Evolutionary conservation across 2,797 vertebrate species (phyloP).

Genomic region (Aeoliscus strigatus): DNA sequence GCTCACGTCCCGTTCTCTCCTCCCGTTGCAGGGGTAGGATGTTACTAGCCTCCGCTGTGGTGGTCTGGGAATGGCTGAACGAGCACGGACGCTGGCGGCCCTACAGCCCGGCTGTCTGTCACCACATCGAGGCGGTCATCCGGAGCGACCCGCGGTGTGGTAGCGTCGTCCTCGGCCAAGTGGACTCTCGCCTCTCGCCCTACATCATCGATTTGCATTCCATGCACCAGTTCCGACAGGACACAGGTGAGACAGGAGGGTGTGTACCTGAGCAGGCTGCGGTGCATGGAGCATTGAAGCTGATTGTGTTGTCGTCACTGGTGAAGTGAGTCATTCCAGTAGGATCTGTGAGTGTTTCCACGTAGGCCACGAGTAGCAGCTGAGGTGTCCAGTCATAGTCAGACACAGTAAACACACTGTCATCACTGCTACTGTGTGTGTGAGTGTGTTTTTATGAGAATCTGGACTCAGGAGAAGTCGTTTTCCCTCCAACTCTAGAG

Average conservation of each 20-base stretch:
- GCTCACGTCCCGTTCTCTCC: conserved; percentile 9
- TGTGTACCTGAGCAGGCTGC: not conserved
- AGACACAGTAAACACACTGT: not conserved
- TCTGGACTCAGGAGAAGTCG: not conserved
- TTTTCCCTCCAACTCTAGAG: not conserved
- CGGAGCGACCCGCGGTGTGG: conserved; percentile 86
- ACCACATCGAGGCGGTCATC: conserved; percentile 94
- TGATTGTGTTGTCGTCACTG: not conserved
- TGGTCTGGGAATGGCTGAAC: conserved; percentile 99
- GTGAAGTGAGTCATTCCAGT: conserved; percentile 14
- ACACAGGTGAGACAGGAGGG: conserved; percentile 77
- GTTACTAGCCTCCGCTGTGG: conserved; percentile 91
- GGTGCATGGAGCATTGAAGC: not conserved
- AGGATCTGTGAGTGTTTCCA: conserved; percentile 2
- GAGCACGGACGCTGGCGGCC: conserved; percentile 96
- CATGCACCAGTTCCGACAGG: conserved; percentile 93
- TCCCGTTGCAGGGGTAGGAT: conserved; percentile 73
- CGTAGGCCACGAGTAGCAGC: conserved; percentile 8
- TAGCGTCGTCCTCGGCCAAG: conserved; percentile 91
- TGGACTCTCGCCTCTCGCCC: conserved; percentile 87
- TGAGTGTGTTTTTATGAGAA: not conserved
- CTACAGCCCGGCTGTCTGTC: conserved; percentile 93
- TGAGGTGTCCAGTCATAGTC: conserved; percentile 19
- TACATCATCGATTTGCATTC: conserved; percentile 94
- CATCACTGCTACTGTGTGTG: not conserved